Base-by-base conservation (phyloP, 2,113 vertebrate genomes). In the Malurus elegans region DNA sequence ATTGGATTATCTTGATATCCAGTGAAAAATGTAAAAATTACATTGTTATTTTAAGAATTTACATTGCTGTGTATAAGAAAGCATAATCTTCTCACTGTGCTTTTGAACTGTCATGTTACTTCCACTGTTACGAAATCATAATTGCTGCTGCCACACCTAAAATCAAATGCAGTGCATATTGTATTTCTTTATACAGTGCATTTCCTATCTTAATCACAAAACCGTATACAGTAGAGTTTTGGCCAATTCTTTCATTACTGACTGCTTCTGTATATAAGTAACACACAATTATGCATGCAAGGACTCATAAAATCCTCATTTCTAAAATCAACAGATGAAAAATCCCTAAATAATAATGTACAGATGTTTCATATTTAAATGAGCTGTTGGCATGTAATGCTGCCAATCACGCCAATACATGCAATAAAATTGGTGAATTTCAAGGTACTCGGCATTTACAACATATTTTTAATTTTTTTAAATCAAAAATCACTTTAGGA, bases 351-450 rank as follows among this genome's bases (percentile, higher is more conserved):
- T 97, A 97, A 97, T 97, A 98, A 97, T 87, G 95, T 97, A 98
- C 97, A 98, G 97, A 97, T 98, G 97, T 98, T 98, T 96, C 96
- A 94, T 96, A 98, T 98, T 98, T 98, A 98, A 97, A 98, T 98
- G 96, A 98, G 97, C 92, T 85, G 54, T 71, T 97, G 92, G 93
- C 95, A 96, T 97, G 96, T 96, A 95, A 94, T 95, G 92, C 92
- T 96, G 96, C 96, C 96, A 97, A 97, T 97, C 96, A 92, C 23
- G 70, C 54, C 87, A 81, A 75, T 86, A 87, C 47, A 94, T 91
- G 92, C 93, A 97, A 90, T 82, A 92, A 96, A 95, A 94, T 80
- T 91, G 64, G 81, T 84, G 96, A 95, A 91, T 97, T 97, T 94
- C 94, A 96, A 97, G 95, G 94, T 97, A 92, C 51, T 93, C 61